Evolutionary conservation across 2,797 vertebrate species (phyloP).

Genomic region (Tenualosa thibaudeaui): DNA sequence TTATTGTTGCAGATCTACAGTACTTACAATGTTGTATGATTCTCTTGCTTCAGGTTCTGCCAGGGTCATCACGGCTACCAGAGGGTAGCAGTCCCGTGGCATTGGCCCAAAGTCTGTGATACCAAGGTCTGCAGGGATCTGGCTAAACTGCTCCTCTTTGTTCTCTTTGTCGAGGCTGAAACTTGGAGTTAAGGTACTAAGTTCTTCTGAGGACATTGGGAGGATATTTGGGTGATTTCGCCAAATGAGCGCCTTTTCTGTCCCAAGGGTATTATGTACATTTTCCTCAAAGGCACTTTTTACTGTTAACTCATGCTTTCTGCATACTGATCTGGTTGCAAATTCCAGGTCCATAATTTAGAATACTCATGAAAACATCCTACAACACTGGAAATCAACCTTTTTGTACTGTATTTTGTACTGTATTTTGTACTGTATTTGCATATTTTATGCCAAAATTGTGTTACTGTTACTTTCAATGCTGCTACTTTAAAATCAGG

Average conservation of each 20-base stretch:
- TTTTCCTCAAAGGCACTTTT: neutral
- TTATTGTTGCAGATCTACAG: neutral
- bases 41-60: slow-evolving; percentile 78
- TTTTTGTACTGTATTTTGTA: too few relatives aligned
- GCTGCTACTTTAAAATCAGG: too few relatives aligned
- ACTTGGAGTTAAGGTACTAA: slow-evolving; percentile 62
- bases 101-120: slow-evolving; percentile 83
- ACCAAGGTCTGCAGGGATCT: slow-evolving; percentile 76
- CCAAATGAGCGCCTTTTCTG: too few relatives aligned
- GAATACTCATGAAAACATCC: too few relatives aligned
- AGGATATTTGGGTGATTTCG: neutral
- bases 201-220: neutral
- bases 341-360: too few relatives aligned
- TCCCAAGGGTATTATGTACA: too few relatives aligned
- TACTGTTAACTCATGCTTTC: too few relatives aligned
- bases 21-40: slow-evolving; percentile 86
- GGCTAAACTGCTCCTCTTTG: slow-evolving; percentile 71
- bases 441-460: too few relatives aligned
- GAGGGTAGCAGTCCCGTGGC: slow-evolving; percentile 84
- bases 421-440: too few relatives aligned
- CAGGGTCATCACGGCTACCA: slow-evolving; percentile 84
- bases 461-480: too few relatives aligned
- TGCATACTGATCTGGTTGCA: too few relatives aligned
- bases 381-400: too few relatives aligned
- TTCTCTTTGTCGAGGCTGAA: slow-evolving; percentile 78